Conservation (phyloP, 2,113 vertebrate species). For the Aythya baeri region DNA sequence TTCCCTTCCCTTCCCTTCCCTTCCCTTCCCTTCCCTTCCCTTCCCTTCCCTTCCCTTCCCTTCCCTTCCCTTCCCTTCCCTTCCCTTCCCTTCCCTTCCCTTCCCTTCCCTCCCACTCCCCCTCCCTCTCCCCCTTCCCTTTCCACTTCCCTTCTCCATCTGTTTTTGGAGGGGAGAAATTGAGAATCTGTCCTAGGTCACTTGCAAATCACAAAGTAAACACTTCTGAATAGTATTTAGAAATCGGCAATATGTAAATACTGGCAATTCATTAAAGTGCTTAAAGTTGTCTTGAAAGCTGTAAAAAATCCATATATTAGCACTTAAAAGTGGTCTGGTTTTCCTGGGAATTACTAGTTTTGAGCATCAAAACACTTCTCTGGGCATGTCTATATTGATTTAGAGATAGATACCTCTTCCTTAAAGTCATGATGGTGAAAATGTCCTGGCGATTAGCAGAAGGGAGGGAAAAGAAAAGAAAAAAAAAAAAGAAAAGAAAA, state of each 20-base stretch:
- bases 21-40: too few species aligned
- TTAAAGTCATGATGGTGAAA: not conserved
- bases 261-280: constrained; percentile 16
- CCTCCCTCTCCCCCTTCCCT: not conserved
- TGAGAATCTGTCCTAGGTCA: not conserved
- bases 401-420: not conserved
- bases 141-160: not conserved
- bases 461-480: not conserved
- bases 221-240: constrained; percentile 29
- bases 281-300: constrained; percentile 29
- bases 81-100: too few species aligned
- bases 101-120: not conserved
- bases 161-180: not conserved
- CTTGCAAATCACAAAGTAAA: constrained; percentile 26
- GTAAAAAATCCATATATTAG: constrained; percentile 16
- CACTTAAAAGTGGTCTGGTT: not conserved
- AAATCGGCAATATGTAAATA: constrained; percentile 57
- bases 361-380: not conserved
- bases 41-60: too few species aligned
- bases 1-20: too few species aligned
- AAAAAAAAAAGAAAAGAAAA: not conserved
- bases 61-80: not conserved
- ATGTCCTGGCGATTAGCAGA: not conserved
- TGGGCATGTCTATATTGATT: not conserved
- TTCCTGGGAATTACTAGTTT: constrained; percentile 14